phyloP scores from a whole-genome alignment of 2,888 invertebrate genomes.

The Sinodicranocentrus sp. region DNA sequence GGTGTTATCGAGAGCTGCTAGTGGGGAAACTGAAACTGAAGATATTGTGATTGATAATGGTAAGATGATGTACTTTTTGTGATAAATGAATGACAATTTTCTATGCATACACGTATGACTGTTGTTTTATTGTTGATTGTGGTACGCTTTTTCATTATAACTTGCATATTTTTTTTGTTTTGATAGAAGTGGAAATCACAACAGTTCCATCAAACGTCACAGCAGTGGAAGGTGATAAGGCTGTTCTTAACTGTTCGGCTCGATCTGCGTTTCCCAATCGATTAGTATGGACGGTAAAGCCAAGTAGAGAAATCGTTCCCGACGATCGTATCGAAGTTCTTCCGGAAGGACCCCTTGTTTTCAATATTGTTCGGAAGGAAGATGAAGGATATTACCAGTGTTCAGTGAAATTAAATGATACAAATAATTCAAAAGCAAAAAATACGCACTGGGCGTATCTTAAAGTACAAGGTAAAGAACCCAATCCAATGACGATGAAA shows the following conservation, averaged over 20 bases:
- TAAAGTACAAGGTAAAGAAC: slow-evolving; percentile 73
- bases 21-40: slow-evolving; percentile 45
- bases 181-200: slow-evolving; percentile 57
- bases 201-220: slow-evolving; percentile 70
- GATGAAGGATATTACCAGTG: slow-evolving; percentile 76
- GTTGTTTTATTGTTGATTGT: slow-evolving; percentile 1
- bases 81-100: neutral
- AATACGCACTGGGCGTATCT: slow-evolving; percentile 76
- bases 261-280: slow-evolving; percentile 34
- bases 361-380: slow-evolving; percentile 71
- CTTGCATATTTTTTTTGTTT: neutral
- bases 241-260: slow-evolving; percentile 73
- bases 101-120: neutral
- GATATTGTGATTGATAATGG: slow-evolving; percentile 45
- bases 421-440: slow-evolving; percentile 67
- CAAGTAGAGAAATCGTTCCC: slow-evolving; percentile 70
- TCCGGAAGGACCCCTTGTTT: slow-evolving; percentile 72
- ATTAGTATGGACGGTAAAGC: slow-evolving; percentile 73
- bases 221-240: slow-evolving; percentile 67
- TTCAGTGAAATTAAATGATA: slow-evolving; percentile 72
- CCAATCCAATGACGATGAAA: too few relatives aligned
- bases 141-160: neutral
- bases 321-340: slow-evolving; percentile 72
- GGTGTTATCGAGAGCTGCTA: neutral
- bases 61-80: slow-evolving; percentile 1